A percentile compares a stretch with the other conserved stretches of the same genome.
Conservation (phyloP, 2,888 invertebrate species). For the Stenichneumon culpator region DNA sequence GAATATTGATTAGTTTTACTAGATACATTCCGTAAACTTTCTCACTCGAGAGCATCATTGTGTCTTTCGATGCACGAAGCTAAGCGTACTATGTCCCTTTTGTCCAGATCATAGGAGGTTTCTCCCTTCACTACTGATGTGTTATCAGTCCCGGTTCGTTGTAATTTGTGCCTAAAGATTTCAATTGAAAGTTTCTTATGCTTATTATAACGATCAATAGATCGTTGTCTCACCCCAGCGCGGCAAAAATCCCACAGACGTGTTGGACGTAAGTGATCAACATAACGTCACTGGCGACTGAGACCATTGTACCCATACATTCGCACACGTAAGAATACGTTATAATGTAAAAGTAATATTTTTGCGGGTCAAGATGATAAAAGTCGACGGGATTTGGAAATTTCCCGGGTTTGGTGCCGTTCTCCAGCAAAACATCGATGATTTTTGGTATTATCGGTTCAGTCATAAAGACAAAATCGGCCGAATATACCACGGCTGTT, state of each 20-base stretch:
- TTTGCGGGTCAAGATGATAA: conserved; percentile 39
- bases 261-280: conserved; percentile 19
- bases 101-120: no score
- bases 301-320: background rate
- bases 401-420: conserved; percentile 42
- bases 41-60: conserved; percentile 46
- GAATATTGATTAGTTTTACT: no score
- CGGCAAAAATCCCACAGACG: conserved; percentile 30
- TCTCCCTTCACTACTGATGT: no score
- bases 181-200: no score
- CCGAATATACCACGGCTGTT: conserved; percentile 38
- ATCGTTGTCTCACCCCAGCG: conserved; percentile 31
- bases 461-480: conserved; percentile 23
- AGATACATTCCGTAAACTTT: background rate
- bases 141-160: no score
- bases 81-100: background rate
- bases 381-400: conserved; percentile 59
- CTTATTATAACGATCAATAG: background rate
- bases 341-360: conserved; percentile 55
- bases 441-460: conserved; percentile 47
- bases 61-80: conserved; percentile 40
- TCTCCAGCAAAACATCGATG: conserved; percentile 4
- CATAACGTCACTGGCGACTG: background rate
- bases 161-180: no score
- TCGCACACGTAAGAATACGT: conserved; percentile 30